These are phyloP conservation scores for Clupea harengus DNA, from an alignment of 2,113 vertebrate genomes.

Conservation along the genomic window DNA sequence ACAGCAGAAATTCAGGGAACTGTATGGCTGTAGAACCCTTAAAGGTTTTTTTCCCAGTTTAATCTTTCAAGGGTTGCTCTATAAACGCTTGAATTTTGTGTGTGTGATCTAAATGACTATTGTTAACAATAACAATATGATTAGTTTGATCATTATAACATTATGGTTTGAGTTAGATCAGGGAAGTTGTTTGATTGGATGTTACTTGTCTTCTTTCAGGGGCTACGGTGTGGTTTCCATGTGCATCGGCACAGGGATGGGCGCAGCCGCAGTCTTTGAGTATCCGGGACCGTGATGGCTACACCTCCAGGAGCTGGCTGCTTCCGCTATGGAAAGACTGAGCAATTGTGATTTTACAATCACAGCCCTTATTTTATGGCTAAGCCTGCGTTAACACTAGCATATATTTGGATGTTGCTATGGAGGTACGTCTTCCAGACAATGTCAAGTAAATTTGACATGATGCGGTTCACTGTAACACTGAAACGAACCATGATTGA, in stretches of 20 bases:
- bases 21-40: not conserved
- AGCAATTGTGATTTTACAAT: not conserved
- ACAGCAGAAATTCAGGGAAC: not conserved
- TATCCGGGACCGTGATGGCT: slow-evolving; percentile 70
- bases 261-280: slow-evolving; percentile 88
- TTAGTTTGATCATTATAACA: not conserved
- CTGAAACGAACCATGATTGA: not conserved
- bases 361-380: not conserved
- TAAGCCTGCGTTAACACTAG: not conserved
- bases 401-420: not conserved
- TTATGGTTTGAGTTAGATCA: not conserved
- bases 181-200: not conserved
- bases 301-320: not conserved
- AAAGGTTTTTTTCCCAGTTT: not conserved
- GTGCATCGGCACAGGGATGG: slow-evolving; percentile 96
- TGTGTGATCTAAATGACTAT: no score
- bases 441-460: slow-evolving; percentile 8
- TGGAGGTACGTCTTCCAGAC: not conserved
- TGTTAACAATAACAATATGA: no score
- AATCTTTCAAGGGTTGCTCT: not conserved
- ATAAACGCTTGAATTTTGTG: not conserved
- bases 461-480: not conserved
- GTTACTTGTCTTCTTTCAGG: slow-evolving; percentile 62
- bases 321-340: not conserved
- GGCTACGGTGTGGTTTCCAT: slow-evolving; percentile 88